Base-by-base conservation (phyloP, 2,888 invertebrate genomes). In the Xestia rhomboidea region DNA sequence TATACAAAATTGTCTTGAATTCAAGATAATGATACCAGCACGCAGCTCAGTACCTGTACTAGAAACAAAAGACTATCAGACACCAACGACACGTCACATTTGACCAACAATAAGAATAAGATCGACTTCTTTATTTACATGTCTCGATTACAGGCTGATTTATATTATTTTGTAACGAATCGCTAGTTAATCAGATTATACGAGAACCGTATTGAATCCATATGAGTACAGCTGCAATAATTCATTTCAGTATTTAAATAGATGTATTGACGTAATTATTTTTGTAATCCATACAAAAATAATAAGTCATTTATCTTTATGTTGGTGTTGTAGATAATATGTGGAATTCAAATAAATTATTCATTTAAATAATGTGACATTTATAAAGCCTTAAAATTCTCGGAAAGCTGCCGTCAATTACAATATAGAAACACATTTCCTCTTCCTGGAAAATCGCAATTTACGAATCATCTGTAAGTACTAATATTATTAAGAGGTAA, bases 191-290 rank as follows among this genome's bases (percentile, higher is more conserved):
- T 88, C 83, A 82, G 77, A 77, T 81, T 60, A 68, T 62, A 71
- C 27, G 82, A 79, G 74, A 77, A 73, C 69, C 77, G 81, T 79
- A 79, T 76, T 77, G 64, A 77, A 82, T 81, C 75, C 66, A 74
- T 84, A 81, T 88, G 77, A 84, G 27, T 78, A 86, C 89, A 88
- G 87, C 79, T 88, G 88, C 63, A 68, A 18, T 66, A 63, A 83
- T 77, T 77, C 38, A 75, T 75, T 82, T 69, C 49, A 76, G 79
- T 85, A 79, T 88, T 85, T 79, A 80, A 80, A 80, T 72, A 76
- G 68, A 70, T 66, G 73, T 76, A 80, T 57, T 81, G 75, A 81
- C 76, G 81, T 78, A 77, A 72, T 77, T 83, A 69, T 27, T 44
- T 64, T 63, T 77, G 38, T 71, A 54, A 46, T 66, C 63, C 69